phyloP scores from a whole-genome alignment of 2,888 invertebrate genomes.

The Temnothorax unifasciatus region DNA sequence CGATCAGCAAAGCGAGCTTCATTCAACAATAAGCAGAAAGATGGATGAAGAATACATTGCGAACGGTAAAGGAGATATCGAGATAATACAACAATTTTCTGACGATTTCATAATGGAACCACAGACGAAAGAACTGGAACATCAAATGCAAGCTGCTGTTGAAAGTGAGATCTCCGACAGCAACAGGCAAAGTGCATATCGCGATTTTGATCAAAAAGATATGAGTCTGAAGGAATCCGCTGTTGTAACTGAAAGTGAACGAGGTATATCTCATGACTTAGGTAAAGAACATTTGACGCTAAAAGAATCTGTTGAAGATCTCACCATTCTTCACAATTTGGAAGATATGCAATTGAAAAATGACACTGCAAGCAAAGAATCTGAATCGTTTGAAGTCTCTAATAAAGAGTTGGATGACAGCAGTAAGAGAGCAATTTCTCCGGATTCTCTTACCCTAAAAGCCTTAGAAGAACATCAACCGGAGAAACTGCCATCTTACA shows the following conservation, averaged over 20 bases:
- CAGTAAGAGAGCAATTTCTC: not conserved
- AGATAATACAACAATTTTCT: slow-evolving; percentile 38
- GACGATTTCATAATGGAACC: slow-evolving; percentile 14
- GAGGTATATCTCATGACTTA: not conserved
- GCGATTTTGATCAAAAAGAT: not conserved
- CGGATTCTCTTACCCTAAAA: not conserved
- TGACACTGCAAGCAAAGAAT: not conserved
- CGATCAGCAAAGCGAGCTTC: not conserved
- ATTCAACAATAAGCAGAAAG: not conserved
- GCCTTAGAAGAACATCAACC: not conserved
- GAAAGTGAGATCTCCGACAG: not conserved
- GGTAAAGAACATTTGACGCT: slow-evolving; percentile 14
- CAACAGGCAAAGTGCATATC: not conserved
- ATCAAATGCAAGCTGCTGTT: not conserved
- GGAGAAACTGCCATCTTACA: not conserved
- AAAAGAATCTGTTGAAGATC: slow-evolving; percentile 6
- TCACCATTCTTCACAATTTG: slow-evolving; percentile 1
- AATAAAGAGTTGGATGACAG: not conserved
- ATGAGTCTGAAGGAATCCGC: not conserved
- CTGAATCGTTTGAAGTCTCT: not conserved
- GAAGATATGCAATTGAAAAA: not conserved
- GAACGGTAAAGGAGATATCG: not conserved
- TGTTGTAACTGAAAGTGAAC: not conserved
- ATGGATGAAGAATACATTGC: not conserved
- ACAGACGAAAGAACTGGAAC: not conserved